Conservation (phyloP, 2,113 vertebrate species). For the Cephalopterus ornatus region DNA sequence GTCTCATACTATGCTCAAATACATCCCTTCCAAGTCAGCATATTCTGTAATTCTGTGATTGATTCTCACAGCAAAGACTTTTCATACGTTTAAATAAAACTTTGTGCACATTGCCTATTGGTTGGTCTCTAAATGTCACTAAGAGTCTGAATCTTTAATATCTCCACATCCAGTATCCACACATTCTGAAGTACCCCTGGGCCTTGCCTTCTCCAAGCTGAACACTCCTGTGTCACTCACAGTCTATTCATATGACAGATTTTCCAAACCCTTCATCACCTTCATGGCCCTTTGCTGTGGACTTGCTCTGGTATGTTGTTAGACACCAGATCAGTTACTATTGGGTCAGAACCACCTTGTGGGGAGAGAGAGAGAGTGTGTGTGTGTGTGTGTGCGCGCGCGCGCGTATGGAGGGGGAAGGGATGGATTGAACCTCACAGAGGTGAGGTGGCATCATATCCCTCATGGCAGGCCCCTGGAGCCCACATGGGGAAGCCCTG, state of each 20-base stretch:
- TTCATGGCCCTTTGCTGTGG: not conserved
- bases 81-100: not conserved
- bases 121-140: not conserved
- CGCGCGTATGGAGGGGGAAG: no score
- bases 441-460: no score
- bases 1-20: not conserved
- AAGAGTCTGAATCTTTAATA: not conserved
- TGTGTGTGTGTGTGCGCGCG: no score
- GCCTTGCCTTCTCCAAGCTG: not conserved
- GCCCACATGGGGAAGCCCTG: no score
- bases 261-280: not conserved
- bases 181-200: not conserved
- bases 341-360: no score
- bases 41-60: no score
- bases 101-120: not conserved
- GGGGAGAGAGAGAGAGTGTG: no score
- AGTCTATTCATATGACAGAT: not conserved
- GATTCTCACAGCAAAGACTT: not conserved
- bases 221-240: not conserved
- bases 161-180: not conserved
- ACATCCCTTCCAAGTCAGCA: no score
- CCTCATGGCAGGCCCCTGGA: no score
- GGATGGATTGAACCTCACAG: no score
- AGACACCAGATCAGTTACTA: no score
- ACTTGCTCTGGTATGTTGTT: not conserved